These are phyloP conservation scores for Lindbergichthys nudifrons DNA, from an alignment of 2,797 vertebrate genomes.

Conservation along the genomic window DNA sequence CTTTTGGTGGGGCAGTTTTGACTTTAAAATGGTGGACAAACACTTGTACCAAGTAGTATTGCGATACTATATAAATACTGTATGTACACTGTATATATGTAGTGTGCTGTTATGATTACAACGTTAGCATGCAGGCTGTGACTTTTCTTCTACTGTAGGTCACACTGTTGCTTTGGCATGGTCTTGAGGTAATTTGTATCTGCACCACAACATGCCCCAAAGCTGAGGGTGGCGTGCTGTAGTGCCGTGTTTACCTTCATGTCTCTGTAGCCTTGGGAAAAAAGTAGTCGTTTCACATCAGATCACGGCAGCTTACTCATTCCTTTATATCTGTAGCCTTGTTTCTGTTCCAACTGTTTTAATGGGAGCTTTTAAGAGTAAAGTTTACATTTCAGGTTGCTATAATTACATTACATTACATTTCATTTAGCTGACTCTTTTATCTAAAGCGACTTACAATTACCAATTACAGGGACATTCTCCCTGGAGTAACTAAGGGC, in stretches of 20 bases:
- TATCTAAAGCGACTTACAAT: too few relatives aligned
- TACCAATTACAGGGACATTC: too few relatives aligned
- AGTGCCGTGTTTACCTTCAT: constrained; percentile 39
- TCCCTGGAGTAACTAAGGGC: too few relatives aligned
- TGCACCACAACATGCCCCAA: constrained; percentile 16
- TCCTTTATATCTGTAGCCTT: constrained; percentile 1
- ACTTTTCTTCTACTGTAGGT: constrained; percentile 2
- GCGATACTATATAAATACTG: too few relatives aligned
- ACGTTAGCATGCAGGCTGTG: background rate
- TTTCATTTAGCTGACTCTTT: too few relatives aligned
- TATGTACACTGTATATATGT: too few relatives aligned
- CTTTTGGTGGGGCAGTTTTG: too few relatives aligned
- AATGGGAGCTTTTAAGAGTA: background rate
- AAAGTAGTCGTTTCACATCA: constrained; percentile 16
- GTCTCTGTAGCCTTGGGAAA: constrained; percentile 4
- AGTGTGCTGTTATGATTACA: background rate
- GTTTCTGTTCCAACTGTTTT: constrained; percentile 20
- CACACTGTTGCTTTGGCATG: background rate
- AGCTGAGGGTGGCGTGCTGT: constrained; percentile 23
- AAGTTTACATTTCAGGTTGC: background rate
- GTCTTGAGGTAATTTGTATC: background rate
- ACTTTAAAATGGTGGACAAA: too few relatives aligned
- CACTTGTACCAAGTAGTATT: too few relatives aligned
- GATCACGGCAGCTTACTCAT: constrained; percentile 37
- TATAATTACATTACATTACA: background rate